These are phyloP conservation scores for Hermaeophaga mercurialis DNA, from an alignment of 2,888 invertebrate genomes.

Conservation along the genomic window DNA sequence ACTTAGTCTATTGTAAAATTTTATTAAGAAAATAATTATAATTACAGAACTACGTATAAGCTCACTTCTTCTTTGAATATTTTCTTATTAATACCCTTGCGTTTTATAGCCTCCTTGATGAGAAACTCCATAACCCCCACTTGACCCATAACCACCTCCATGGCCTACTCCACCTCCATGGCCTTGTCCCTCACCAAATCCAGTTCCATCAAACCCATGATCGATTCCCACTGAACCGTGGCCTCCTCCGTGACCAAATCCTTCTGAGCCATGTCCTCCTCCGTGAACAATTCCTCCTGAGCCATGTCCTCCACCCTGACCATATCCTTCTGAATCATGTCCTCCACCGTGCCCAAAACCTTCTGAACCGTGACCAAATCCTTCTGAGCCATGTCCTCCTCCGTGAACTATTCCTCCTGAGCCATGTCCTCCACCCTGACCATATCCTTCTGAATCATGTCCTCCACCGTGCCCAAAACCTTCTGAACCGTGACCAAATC, in stretches of 20 bases:
- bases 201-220: not conserved
- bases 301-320: not conserved
- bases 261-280: conserved; percentile 1
- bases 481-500: not conserved
- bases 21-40: too few relatives aligned
- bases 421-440: not conserved
- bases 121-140: too few relatives aligned
- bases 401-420: not conserved
- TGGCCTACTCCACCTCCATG: not conserved
- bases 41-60: too few relatives aligned
- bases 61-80: too few relatives aligned
- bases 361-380: not conserved
- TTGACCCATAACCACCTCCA: not conserved
- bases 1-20: too few relatives aligned
- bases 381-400: conserved; percentile 1
- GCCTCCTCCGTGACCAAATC: not conserved
- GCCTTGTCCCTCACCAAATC: not conserved
- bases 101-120: not conserved
- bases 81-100: not conserved
- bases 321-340: not conserved
- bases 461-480: not conserved
- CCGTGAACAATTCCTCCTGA: too few relatives aligned
- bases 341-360: not conserved
- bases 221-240: not conserved
- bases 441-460: not conserved